phyloP scores from a whole-genome alignment of 2,113 vertebrate genomes.

The Silurus meridionalis region DNA sequence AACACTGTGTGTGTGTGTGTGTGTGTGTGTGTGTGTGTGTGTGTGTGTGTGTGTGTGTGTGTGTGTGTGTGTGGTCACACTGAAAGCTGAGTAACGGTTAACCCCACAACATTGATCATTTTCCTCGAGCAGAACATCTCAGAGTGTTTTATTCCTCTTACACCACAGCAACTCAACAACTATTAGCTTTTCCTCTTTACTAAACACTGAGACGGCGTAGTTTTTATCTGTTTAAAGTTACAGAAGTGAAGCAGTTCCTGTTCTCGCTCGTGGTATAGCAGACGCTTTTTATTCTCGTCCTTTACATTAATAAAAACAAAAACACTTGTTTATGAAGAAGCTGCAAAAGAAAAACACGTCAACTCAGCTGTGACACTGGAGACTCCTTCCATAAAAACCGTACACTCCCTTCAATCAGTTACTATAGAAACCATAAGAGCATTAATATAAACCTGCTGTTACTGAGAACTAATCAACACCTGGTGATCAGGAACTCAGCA shows the following conservation, averaged over 20 bases:
- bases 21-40: constrained; percentile 8
- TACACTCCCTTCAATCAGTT: not conserved
- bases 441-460: not conserved
- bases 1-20: not conserved
- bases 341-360: not conserved
- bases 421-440: not conserved
- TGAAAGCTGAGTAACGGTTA: not conserved
- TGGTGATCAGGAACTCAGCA: not conserved
- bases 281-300: not conserved
- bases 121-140: not conserved
- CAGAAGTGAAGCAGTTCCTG: not conserved
- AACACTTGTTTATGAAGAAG: not conserved
- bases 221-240: not conserved
- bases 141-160: not conserved
- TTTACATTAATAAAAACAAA: not conserved
- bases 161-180: not conserved
- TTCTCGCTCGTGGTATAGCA: not conserved
- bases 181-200: not conserved
- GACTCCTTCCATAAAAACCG: not conserved
- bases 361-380: not conserved
- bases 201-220: not conserved
- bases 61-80: not conserved
- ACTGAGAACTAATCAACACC: not conserved
- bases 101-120: not conserved
- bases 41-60: not conserved